A percentile compares a stretch with the other conserved stretches of the same genome.
Conservation (phyloP, 1,140 invertebrate genomes). For the Brachionus paranguensis region DNA sequence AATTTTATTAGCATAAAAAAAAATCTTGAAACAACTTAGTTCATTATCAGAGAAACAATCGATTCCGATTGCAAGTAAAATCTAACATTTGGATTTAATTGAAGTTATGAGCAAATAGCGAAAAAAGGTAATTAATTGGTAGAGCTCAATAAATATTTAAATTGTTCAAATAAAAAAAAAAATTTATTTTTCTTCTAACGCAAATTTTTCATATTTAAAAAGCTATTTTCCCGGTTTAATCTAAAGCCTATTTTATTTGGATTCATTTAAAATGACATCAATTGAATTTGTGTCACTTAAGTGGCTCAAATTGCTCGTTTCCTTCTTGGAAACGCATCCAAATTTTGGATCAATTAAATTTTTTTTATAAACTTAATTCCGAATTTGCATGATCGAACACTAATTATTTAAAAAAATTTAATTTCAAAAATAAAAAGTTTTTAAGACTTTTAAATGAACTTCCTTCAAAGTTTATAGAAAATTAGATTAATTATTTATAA, state of each 20-base stretch:
- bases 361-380: neutral
- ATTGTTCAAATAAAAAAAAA: neutral
- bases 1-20: conserved; percentile 27
- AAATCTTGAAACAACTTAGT: neutral
- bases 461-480: too few relatives aligned
- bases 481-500: too few relatives aligned
- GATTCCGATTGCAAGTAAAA: neutral
- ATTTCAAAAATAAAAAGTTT: too few relatives aligned
- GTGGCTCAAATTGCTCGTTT: neutral
- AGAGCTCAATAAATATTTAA: neutral
- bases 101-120: neutral
- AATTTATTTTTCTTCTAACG: neutral
- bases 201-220: neutral
- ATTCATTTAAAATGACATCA: neutral
- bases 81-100: conserved; percentile 3
- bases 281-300: neutral
- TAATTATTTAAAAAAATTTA: too few relatives aligned
- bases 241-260: neutral
- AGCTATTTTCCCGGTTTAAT: neutral
- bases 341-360: neutral
- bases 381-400: neutral
- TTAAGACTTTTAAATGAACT: too few relatives aligned
- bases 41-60: neutral
- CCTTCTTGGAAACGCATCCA: neutral
- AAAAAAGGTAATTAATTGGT: neutral